Base-by-base conservation (phyloP, 2,888 invertebrate genomes). In the Drosophila phalerata region DNA sequence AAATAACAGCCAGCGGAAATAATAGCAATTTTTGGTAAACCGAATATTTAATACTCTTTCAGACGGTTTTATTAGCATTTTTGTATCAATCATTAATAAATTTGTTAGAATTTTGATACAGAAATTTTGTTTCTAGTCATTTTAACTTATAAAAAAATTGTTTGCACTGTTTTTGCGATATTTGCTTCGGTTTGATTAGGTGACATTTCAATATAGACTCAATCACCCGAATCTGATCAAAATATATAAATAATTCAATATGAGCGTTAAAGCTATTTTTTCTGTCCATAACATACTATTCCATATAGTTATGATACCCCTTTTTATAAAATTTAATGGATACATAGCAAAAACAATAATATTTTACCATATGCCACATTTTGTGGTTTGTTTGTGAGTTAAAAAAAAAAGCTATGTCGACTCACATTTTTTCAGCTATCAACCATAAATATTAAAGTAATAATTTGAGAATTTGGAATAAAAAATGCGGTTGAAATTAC, bases 361-460 rank as follows among this genome's bases (percentile, higher is more conserved):
- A 42, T 48, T 37, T 11, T 37, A 13, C 43, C 79, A 79, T 79
- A 77, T 77, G 77, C 77, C 70, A 37, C 70, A 79, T 47, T 63
- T 43, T 77, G 77, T 37, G 77, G 77, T 28, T 55, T 53, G 79
- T 67, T 74, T 19, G 32, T 10, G 17, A 17, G 56, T 43, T 67
- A 60, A 62, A 34, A 48, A 51, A 77, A 79, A 48, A 51, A 77
- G 75, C 70, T 58, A 64, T 70, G 61, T 79, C 66, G 53, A 38
- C 32, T 40, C 75, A 65, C 17, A 2, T 13, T 37, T 57, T 57
- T 15, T 40, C 34, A 17, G 25, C 43, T 45, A 30, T 56, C 10
- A 52, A 22, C 25, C 55, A 65, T 62, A 56, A 62, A 63, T 65
- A 82, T 79, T 73, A 69, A 85, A 72, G 74, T 62, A 69, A 69